Evolutionary conservation across 2,113 vertebrate genomes (phyloP), one percentile per base, ranked within the genome.

Genomic region (Salminus brasiliensis): DNA sequence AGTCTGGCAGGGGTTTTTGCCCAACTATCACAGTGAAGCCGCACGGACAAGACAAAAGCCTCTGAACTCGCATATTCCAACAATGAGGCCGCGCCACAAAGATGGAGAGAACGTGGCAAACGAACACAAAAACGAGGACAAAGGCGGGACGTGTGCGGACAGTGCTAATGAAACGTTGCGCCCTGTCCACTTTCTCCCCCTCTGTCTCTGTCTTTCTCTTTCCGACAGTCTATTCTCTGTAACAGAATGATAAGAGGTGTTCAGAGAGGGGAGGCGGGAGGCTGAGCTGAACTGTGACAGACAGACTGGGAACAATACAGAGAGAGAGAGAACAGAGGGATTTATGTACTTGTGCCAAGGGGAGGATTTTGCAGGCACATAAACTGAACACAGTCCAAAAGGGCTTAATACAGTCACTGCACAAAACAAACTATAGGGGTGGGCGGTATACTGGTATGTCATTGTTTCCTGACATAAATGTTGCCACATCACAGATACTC

Each of bases 341-440:
- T 81, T 81, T 62, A 75, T 76, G 66, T 25, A 79, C 18, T 71
- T 18, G 32, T 78, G 76, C 70, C 65, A 62, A 79, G 53, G 23
- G 49, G 59, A 63, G 69, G 79, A 71, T 79, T 66, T 69, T 66
- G 47, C 36, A n/a, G 25, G 71, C 59, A 41, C 60, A 55, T 36
- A 36, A 21, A 34, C 41, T 43, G 12, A 74, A 70, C 32, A 13
- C 43, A 60, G 27, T 71, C 49, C 62, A 65, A 39, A 55, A n/a
- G 27, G 49, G 30, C 49, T 83, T 76, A 76, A 77, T 67, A 16
- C 27, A 52, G 12, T 47, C 72, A 18, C 43, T 65, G 25, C 21
- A 52, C 39, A 25, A 36, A 72, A 49, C 45, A 57, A 57, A 73
- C 60, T 39, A 11, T 3, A 39, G 32, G 15, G 34, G 34, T n/a